Evolutionary conservation across 1,140 invertebrate species (phyloP).

Genomic region (Chymomyza costata): DNA sequence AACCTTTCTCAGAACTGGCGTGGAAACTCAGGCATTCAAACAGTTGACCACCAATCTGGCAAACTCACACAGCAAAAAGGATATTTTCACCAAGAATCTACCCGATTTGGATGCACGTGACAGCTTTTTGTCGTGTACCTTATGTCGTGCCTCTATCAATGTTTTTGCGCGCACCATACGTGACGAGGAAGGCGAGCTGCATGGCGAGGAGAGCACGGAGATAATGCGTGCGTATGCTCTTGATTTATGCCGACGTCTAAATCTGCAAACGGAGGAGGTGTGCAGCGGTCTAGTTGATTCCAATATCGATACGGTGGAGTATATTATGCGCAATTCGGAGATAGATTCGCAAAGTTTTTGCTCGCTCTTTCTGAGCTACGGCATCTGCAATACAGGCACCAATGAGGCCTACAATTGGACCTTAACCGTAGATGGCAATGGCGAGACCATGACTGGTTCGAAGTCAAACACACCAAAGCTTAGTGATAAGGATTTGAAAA

Average conservation of each 20-base stretch:
- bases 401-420: conserved; percentile 57
- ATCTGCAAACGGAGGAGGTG: conserved; percentile 77
- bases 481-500: conserved; percentile 72
- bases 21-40: conserved; percentile 45
- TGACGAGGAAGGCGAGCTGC: conserved; percentile 46
- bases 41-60: conserved; percentile 51
- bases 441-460: conserved; percentile 2
- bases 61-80: conserved; percentile 55
- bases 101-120: conserved; percentile 46
- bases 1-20: conserved; percentile 47
- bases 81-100: conserved; percentile 60
- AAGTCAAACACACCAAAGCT: conserved; percentile 32
- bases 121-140: conserved; percentile 75
- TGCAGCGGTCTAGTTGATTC: conserved; percentile 78
- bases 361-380: conserved; percentile 48
- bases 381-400: conserved; percentile 33
- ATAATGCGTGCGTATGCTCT: conserved; percentile 67
- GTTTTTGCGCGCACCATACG: conserved; percentile 74
- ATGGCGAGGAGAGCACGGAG: conserved; percentile 33
- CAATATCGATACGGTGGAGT: conserved; percentile 74
- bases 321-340: conserved; percentile 46
- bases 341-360: conserved; percentile 56
- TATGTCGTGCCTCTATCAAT: conserved; percentile 76
- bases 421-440: conserved; percentile 28
- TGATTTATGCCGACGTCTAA: conserved; percentile 77